Evolutionary conservation across 2,888 invertebrate genomes (phyloP).

Genomic region (Myathropa florea): DNA sequence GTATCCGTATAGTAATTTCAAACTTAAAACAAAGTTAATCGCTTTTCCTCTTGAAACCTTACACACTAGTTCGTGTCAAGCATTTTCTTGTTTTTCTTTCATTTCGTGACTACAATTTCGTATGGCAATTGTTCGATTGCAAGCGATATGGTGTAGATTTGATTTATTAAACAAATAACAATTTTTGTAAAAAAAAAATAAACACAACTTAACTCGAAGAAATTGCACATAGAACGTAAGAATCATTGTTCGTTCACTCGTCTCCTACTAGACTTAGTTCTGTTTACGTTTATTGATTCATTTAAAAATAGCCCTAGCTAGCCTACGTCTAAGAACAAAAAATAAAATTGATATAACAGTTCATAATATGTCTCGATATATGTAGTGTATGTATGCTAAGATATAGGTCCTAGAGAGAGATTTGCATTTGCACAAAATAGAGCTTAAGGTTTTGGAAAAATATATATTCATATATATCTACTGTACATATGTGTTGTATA

Average conservation of each 20-base stretch:
- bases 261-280: conserved; percentile 35
- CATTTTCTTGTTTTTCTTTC: not conserved
- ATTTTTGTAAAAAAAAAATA: conserved; percentile 4
- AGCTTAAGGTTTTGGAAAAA: conserved; percentile 44
- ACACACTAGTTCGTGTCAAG: conserved; percentile 52
- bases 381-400: conserved; percentile 15
- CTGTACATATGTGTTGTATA: conserved; percentile 4
- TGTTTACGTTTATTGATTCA: not conserved
- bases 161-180: conserved; percentile 11
- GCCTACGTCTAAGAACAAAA: conserved; percentile 42
- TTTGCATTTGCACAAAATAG: conserved; percentile 36
- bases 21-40: not conserved
- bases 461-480: conserved; percentile 33
- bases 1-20: not conserved
- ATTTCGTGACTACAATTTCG: not conserved
- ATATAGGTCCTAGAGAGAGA: conserved; percentile 35
- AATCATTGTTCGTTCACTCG: conserved; percentile 16
- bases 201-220: conserved; percentile 27
- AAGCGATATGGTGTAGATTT: conserved; percentile 28
- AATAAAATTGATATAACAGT: not conserved
- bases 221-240: conserved; percentile 47
- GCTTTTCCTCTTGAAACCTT: conserved; percentile 51
- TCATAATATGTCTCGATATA: conserved; percentile 1
- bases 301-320: conserved; percentile 67
- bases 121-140: conserved; percentile 18